A percentile compares a stretch with the other conserved stretches of the same genome.
Conservation (phyloP, 2,113 vertebrate species). For the Eonycteris spelaea region DNA sequence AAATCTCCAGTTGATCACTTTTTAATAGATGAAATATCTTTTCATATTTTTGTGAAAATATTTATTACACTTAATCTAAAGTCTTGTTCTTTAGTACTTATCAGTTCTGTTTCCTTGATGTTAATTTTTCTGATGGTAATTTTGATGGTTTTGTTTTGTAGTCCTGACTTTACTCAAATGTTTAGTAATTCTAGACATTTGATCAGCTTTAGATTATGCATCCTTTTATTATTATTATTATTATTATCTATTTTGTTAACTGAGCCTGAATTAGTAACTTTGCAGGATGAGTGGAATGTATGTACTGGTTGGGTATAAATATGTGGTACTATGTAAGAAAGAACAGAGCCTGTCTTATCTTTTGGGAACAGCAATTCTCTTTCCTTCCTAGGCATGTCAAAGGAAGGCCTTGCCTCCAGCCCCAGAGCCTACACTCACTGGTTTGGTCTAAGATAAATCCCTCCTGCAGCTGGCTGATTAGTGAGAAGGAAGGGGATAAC, state of each 20-base stretch:
- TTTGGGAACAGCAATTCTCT: background rate
- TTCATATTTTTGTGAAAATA: background rate
- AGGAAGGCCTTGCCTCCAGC: background rate
- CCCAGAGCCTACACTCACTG: background rate
- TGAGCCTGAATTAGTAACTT: background rate
- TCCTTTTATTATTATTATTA: too few species aligned
- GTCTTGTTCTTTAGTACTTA: background rate
- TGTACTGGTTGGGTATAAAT: background rate
- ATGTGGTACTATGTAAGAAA: background rate
- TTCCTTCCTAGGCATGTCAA: background rate
- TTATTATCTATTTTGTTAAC: background rate
- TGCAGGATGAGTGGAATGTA: background rate
- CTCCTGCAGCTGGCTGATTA: background rate
- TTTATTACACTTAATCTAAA: background rate
- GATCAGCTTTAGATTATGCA: background rate
- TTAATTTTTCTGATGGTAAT: background rate
- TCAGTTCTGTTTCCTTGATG: background rate
- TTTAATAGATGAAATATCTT: background rate
- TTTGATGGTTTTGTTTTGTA: background rate
- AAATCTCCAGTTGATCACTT: background rate
- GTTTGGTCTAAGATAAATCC: background rate
- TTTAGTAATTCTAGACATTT: background rate
- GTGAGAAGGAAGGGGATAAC: background rate
- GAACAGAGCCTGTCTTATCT: background rate
- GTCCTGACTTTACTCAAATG: background rate